Conservation (phyloP, 2,888 invertebrate species). For the Ferdinandea cuprea region DNA sequence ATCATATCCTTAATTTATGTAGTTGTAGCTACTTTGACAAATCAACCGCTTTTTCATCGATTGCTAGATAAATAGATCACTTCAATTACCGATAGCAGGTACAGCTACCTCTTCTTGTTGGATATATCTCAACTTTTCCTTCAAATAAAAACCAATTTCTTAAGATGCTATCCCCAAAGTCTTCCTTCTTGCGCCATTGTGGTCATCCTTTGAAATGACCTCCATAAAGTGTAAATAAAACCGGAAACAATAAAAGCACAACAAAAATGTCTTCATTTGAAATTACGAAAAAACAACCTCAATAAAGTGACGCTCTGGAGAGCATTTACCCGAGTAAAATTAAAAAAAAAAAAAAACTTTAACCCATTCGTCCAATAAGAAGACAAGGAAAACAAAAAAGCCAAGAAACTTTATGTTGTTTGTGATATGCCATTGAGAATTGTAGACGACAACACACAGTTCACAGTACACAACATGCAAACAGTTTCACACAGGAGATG, state of each 20-base stretch:
- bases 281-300: constrained; percentile 59
- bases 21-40: too few relatives aligned
- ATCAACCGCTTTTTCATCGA: too few relatives aligned
- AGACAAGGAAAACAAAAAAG: background rate
- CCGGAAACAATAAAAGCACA: background rate
- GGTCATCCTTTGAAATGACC: background rate
- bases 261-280: constrained; percentile 46
- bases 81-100: too few relatives aligned
- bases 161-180: too few relatives aligned
- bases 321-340: background rate
- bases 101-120: too few relatives aligned
- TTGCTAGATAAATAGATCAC: too few relatives aligned
- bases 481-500: constrained; percentile 37
- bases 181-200: background rate
- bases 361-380: background rate
- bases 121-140: too few relatives aligned
- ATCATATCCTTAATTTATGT: too few relatives aligned
- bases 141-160: too few relatives aligned
- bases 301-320: constrained; percentile 58
- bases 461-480: constrained; percentile 27
- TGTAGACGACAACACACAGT: constrained; percentile 53
- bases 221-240: too few relatives aligned
- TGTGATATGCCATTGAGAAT: constrained; percentile 62
- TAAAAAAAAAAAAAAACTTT: constrained; percentile 28
- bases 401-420: constrained; percentile 38